Conservation (phyloP, 1,140 invertebrate genomes). For the Drosophila ambigua region DNA sequence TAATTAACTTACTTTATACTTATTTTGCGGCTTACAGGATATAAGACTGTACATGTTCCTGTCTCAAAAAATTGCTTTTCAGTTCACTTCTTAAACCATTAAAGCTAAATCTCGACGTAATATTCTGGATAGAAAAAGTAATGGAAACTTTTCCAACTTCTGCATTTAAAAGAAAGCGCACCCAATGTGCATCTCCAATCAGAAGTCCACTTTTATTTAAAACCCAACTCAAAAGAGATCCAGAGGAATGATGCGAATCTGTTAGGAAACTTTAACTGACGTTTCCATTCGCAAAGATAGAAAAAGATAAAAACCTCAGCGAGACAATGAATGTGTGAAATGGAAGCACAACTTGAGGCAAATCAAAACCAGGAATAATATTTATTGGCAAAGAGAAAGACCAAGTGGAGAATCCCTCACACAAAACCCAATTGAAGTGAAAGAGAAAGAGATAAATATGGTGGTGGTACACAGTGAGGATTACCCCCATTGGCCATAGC, state of each 20-base stretch:
- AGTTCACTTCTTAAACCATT: neutral
- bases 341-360: constrained; percentile 4
- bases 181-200: no score
- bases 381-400: neutral
- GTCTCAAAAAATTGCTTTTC: no score
- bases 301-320: neutral
- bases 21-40: no score
- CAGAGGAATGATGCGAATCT: no score
- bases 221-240: no score
- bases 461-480: constrained; percentile 62
- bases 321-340: constrained; percentile 11
- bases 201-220: no score
- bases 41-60: no score
- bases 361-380: constrained; percentile 20
- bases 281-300: no score
- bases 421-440: constrained; percentile 68
- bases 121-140: neutral
- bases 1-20: no score
- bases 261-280: no score
- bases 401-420: constrained; percentile 7
- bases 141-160: neutral
- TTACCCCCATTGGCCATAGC: constrained; percentile 61
- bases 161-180: no score
- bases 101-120: neutral
- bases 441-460: constrained; percentile 64